Evolutionary conservation across 2,888 invertebrate species (phyloP), one percentile per base, ranked within the genome.

Genomic region (Minunthozetes semirufus): DNA sequence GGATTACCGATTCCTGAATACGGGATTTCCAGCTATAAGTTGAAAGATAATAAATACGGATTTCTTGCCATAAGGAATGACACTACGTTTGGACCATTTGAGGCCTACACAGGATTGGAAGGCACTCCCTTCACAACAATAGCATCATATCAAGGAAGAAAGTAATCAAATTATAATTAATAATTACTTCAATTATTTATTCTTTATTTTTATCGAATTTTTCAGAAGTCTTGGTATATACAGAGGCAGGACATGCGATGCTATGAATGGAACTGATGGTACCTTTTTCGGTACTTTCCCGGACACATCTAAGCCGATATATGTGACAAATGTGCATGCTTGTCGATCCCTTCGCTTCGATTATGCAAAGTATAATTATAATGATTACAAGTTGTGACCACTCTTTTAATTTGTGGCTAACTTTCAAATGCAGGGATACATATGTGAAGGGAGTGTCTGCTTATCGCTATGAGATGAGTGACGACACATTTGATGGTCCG

Each of bases 241-340:
- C 29, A 66, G 73, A 19, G 27, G 29, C 38, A 5, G 11, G 22
- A 19, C 33, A 15, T 73, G 73, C 33, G 61, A 73, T 63, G 61
- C 42, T 1, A 9, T 73, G n/a, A 42, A 38, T 19, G 73, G 73
- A 33, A 73, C 66, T 9, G 73, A 73, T 22, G 73, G 73, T 15
- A 48, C 76, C 11, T 22, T 68, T 11, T 76, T 76, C 53, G 59
- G 74, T 22, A 19, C 76, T 15, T 66, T 25, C 50, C 5, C 38
- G 4, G 73, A 63, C 17, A 19, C 11, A 5, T 33, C 59, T 19
- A n/a, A 33, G 3, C 61, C 73, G 25, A 19, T 73, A 15, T 61
- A 61, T 63, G 15, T 73, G 17, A 33, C 29, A 17, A 73, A 73
- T 66, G n/a, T 22, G 6, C 73, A 73, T 38, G 38, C 61, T 1